Percentiles rank a stretch among this genome's conserved stretches.
Conservation (phyloP, 2,888 invertebrate genomes). For the Corbicula japonica region DNA sequence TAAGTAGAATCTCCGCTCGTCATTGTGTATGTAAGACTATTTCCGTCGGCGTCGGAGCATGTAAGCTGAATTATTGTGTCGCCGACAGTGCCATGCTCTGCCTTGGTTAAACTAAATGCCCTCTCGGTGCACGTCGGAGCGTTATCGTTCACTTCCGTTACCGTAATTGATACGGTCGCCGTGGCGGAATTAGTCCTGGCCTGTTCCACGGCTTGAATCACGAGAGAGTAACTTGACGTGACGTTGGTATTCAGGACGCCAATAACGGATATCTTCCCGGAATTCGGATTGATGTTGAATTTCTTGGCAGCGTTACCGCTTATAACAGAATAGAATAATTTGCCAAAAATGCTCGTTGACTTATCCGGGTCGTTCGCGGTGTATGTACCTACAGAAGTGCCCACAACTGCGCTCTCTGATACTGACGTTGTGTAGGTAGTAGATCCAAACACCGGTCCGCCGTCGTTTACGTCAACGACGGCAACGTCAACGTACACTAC, state of each 20-base stretch:
- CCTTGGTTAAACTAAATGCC: constrained; percentile 61
- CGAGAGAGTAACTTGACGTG: constrained; percentile 66
- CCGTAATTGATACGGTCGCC: constrained; percentile 56
- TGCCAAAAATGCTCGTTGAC: constrained; percentile 62
- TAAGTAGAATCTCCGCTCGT: constrained; percentile 64
- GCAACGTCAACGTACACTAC: constrained; percentile 66
- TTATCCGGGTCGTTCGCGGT: constrained; percentile 74
- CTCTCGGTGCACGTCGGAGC: constrained; percentile 66
- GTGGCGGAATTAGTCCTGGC: constrained; percentile 64
- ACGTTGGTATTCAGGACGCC: constrained; percentile 78
- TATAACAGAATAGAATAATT: constrained; percentile 69
- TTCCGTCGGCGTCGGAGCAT: constrained; percentile 72
- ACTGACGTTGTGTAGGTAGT: constrained; percentile 53
- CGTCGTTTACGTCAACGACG: constrained; percentile 75
- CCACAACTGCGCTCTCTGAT: constrained; percentile 54
- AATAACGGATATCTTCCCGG: constrained; percentile 69
- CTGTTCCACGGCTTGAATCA: constrained; percentile 66
- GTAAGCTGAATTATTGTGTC: constrained; percentile 54
- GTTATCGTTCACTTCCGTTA: constrained; percentile 68
- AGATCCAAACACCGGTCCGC: constrained; percentile 64
- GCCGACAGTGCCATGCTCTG: constrained; percentile 58
- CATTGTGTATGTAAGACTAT: constrained; percentile 64
- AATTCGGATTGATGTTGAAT: constrained; percentile 71
- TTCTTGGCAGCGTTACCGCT: constrained; percentile 67
- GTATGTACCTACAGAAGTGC: constrained; percentile 64